Percentiles rank a stretch among this genome's conserved stretches.
These are phyloP conservation scores for Tyria jacobaeae DNA, from an alignment of 2,888 invertebrate genomes.

Conservation along the genomic window DNA sequence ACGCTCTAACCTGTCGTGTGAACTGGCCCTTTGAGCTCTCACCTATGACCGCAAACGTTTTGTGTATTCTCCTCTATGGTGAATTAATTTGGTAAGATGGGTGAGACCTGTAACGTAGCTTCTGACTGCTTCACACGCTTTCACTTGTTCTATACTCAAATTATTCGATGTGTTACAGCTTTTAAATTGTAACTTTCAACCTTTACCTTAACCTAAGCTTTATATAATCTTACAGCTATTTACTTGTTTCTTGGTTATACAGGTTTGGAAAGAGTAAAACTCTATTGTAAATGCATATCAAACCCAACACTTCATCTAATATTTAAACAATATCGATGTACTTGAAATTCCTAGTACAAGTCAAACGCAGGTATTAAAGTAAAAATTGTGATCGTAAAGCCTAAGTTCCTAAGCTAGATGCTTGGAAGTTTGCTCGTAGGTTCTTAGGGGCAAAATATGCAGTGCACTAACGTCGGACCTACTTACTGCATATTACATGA, in stretches of 20 bases:
- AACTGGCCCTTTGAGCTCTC: slow-evolving; percentile 81
- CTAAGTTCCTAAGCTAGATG: slow-evolving; percentile 47
- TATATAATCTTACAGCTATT: too few relatives aligned
- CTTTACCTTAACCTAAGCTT: too few relatives aligned
- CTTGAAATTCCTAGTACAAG: slow-evolving; percentile 16
- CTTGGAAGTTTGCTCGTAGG: slow-evolving; percentile 61
- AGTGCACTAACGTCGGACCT: slow-evolving; percentile 60
- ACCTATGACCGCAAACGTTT: slow-evolving; percentile 82
- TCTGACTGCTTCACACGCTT: slow-evolving; percentile 1
- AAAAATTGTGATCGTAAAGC: slow-evolving; percentile 31
- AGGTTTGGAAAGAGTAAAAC: too few relatives aligned
- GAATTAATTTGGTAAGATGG: slow-evolving; percentile 56
- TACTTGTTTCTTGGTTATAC: too few relatives aligned
- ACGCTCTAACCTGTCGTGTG: slow-evolving; percentile 70
- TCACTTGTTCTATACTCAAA: not conserved
- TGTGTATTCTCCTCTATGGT: slow-evolving; percentile 69
- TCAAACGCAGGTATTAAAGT: slow-evolving; percentile 18
- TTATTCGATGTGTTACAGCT: not conserved
- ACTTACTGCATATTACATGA: slow-evolving; percentile 81
- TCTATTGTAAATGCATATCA: too few relatives aligned
- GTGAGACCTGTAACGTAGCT: slow-evolving; percentile 13
- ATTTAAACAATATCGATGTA: not conserved
- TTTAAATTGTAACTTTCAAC: not conserved
- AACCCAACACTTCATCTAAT: too few relatives aligned
- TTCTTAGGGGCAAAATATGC: slow-evolving; percentile 72